Evolutionary conservation across 2,888 invertebrate species (phyloP), one percentile per base, ranked within the genome.

Genomic region (Caenorhabditis macrosperma): DNA sequence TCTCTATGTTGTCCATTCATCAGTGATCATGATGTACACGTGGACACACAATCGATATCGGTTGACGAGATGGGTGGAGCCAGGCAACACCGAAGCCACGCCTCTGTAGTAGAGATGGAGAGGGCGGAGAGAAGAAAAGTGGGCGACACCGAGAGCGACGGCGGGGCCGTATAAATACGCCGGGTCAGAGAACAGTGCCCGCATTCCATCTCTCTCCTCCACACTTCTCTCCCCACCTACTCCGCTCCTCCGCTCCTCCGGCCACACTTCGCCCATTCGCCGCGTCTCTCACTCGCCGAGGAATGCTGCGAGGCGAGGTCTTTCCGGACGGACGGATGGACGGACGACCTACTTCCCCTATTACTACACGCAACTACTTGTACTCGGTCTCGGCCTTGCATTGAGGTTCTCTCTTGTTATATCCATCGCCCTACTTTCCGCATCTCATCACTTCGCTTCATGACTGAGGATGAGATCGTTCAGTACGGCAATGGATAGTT

Each of bases 141-240:
- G 57, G 33, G 57, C 35, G 38, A 55, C 24, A 26, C 33, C 63
- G 71, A 69, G 69, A 69, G 69, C 69, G 69, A 69, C 69, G 48
- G 59, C 72, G 63, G 52, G 46, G 44, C 48, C 44, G 72, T 72
- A 72, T 72, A 72, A 72, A 72, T 64, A 72, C 63, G 64, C 64
- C 72, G 72, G 72, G 72, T 72, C 72, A 72, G 72, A 72, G 72
- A 72, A 72, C 72, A 72, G 72, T 72, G 72, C 72, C 64, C 72
- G 48, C 72, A 72, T 72, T 72, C 72, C 72, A 64, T 24, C 57
- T n/a, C 57, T 33, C 55, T 22, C 24, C 24, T 10, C 44, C 54
- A 52, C 48, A 33, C 63, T 33, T 35, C 46, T 17, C 55, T 41
- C 24, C 48, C 30, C 69, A 41, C 52, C 41, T 59, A 38, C 69